Base-by-base conservation (phyloP, 2,113 vertebrate species). In the Heterochromis multidens region DNA sequence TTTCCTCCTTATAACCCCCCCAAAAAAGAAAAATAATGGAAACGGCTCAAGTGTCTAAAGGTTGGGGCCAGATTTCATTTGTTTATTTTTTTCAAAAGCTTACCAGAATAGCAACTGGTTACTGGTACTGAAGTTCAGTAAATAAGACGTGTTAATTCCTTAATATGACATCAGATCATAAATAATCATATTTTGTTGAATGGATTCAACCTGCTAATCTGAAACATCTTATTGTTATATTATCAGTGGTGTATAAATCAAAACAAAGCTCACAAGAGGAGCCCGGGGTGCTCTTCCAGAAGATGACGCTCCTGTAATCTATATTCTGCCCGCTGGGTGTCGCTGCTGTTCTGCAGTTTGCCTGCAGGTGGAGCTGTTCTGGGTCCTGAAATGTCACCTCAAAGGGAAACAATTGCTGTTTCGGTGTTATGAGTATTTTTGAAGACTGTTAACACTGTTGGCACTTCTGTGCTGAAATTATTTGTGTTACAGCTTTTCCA, bases 361-460 rank as follows among this genome's bases (percentile, higher is more conserved):
- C 37, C 19, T 57, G 23, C 62, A 37, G 40, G 2, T 13, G 46
- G 80, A 88, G 86, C 86, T 93, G 78, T 89, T 92, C 92, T 5
- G 12, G 84, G 93, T 95, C 46, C 91, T 91, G 89, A 94, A 92
- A 37, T 11, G 43, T 72, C 67, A 17, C 43, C 43, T 29, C 25
- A 49, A 49, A 72, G 16, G 40, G 65, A 72, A 72, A 49, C 16
- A 8, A 8, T 25, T 21, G 25, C 43, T 72, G 25, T 25, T 72
- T 25, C 27, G 40, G 65, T 49, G 19, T 3, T 19, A 46, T 46
- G 25, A 72, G 67, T 29, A 72, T 72, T 72, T 72, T 9, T 46
- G 40, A 72, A 72, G 16, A 72, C 9, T 72, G 16, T 46, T 6
- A 14, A 1, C 14, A 46, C 10, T 16, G 5, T 49, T 17, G 46